phyloP scores from a whole-genome alignment of 2,888 invertebrate species.

The Agrochola lota region DNA sequence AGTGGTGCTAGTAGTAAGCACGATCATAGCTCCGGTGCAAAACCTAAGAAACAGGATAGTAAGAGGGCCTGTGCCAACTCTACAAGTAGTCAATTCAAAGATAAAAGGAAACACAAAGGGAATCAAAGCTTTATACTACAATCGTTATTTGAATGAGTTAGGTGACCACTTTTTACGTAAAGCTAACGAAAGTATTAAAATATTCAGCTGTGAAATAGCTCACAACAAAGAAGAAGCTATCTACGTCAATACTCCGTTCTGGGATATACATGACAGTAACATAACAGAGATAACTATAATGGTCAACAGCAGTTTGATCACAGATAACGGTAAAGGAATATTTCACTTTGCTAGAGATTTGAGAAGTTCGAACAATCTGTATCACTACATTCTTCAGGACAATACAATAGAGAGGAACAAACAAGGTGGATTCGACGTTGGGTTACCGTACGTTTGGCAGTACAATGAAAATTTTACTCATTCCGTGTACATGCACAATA shows the following conservation, averaged over 20 bases:
- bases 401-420: conserved; percentile 96
- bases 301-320: conserved; percentile 95
- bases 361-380: conserved; percentile 98
- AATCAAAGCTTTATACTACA: conserved; percentile 96
- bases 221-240: conserved; percentile 95
- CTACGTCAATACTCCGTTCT: conserved; percentile 95
- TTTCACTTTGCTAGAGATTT: conserved; percentile 97
- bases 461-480: conserved; percentile 98
- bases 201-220: conserved; percentile 95
- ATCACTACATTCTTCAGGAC: conserved; percentile 97
- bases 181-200: conserved; percentile 96
- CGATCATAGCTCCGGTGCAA: conserved; percentile 93
- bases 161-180: conserved; percentile 96
- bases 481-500: conserved; percentile 96
- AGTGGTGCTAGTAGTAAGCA: conserved; percentile 94
- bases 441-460: conserved; percentile 98
- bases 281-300: conserved; percentile 97
- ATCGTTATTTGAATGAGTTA: conserved; percentile 95
- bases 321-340: conserved; percentile 96
- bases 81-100: conserved; percentile 93
- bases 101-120: conserved; percentile 96
- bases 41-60: conserved; percentile 93
- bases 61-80: conserved; percentile 94
- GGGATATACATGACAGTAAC: conserved; percentile 96
- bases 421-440: conserved; percentile 96